Evolutionary conservation across 2,888 invertebrate genomes (phyloP).

Genomic region (Leptinotarsa rubiginosa): DNA sequence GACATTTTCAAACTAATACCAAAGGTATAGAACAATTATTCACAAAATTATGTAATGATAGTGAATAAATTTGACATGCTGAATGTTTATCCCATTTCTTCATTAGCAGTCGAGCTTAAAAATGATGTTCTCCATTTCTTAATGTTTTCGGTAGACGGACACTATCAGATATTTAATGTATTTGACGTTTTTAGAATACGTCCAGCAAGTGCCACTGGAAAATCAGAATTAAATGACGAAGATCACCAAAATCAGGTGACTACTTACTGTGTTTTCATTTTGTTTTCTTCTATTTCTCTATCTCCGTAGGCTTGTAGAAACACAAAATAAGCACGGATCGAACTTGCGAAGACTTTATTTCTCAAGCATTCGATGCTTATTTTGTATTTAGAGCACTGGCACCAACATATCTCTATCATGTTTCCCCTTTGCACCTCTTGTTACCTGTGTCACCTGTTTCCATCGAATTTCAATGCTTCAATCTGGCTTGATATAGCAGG

Average conservation of each 20-base stretch:
- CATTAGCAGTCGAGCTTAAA: neutral
- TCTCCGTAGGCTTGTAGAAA: conserved; percentile 59
- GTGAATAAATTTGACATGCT: no score
- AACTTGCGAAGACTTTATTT: conserved; percentile 4
- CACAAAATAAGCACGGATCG: conserved; percentile 48
- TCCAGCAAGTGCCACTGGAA: conserved; percentile 62
- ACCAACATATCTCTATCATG: conserved; percentile 66
- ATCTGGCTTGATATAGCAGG: neutral
- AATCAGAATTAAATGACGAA: conserved; percentile 60
- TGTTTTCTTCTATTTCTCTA: conserved; percentile 50
- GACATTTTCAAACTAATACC: no score
- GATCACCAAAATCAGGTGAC: conserved; percentile 65
- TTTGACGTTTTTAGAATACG: conserved; percentile 58
- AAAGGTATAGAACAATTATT: no score
- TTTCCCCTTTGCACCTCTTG: conserved; percentile 58
- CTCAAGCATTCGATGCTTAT: conserved; percentile 42
- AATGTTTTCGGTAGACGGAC: neutral
- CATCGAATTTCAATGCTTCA: conserved; percentile 14
- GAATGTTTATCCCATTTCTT: neutral
- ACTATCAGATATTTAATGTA: conserved; percentile 20
- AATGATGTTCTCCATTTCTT: neutral
- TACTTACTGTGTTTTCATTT: conserved; percentile 48
- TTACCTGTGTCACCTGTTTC: conserved; percentile 40
- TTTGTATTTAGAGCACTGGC: conserved; percentile 63
- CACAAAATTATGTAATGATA: no score